A percentile compares a stretch with the other conserved stretches of the same genome.
These are phyloP conservation scores for Melanerpes aurifrons DNA, from an alignment of 2,113 vertebrate genomes.

Conservation along the genomic window DNA sequence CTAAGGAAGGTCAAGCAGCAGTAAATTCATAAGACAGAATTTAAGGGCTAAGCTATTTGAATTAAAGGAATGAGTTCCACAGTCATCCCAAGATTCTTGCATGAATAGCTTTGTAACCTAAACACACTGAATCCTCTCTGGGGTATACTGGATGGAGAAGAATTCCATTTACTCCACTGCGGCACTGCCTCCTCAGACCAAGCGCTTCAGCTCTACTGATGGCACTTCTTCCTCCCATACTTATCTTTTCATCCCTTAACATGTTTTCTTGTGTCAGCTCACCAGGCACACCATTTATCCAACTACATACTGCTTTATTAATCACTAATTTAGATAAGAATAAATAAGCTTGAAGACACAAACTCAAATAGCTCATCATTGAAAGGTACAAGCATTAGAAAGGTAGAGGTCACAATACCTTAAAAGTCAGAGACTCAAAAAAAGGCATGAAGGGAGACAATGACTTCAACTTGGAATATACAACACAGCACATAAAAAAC, in stretches of 20 bases:
- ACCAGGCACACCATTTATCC: not conserved
- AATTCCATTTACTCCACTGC: not conserved
- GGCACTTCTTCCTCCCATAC: not conserved
- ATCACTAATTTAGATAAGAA: not conserved
- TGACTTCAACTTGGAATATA: not conserved
- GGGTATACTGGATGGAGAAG: not conserved
- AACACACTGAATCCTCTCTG: not conserved
- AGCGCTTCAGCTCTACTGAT: not conserved
- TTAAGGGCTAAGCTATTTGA: not conserved
- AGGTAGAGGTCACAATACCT: not conserved
- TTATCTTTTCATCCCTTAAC: not conserved
- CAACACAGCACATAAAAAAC: not conserved
- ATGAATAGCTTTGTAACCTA: not conserved
- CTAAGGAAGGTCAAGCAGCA: not conserved
- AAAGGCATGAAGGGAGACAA: not conserved
- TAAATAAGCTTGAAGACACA: not conserved
- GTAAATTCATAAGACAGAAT: not conserved
- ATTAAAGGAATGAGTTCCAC: not conserved
- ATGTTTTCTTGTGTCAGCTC: not conserved
- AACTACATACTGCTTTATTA: not conserved
- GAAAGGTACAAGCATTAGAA: not conserved
- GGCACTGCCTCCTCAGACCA: not conserved
- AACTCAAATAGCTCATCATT: not conserved
- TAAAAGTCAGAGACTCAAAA: not conserved
- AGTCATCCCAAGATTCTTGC: not conserved